Evolutionary conservation across 2,888 invertebrate species (phyloP), one percentile per base, ranked within the genome.

Genomic region (Volucella zonaria): DNA sequence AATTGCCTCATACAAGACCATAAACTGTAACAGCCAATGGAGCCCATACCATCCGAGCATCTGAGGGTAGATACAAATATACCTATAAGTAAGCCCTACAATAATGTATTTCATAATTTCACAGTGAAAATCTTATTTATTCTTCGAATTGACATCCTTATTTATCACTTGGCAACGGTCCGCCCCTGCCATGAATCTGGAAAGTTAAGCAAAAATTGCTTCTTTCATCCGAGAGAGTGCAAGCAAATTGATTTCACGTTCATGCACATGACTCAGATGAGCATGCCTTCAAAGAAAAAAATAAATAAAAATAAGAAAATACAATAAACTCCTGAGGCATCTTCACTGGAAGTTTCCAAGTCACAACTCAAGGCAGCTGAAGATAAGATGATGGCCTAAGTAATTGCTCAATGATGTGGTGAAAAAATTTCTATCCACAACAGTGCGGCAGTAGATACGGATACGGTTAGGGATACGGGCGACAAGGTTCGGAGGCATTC

Each of bases 101-200:
- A 43, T 40, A 66, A 82, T 59, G 56, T 64, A 77, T 78, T 78
- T 82, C 82, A 79, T 82, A 82, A 82, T 62, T 81, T 81, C 54
- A 31, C 51, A 67, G 59, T 51, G 66, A 75, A 79, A 75, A 68
- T 51, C 68, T 58, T 82, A 78, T 82, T 82, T 82, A 82, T 82
- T 82, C 78, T 78, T 64, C 64, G 45, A 74, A 82, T 82, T 82
- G 82, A 54, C 82, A 82, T 82, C 82, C 82, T 78, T 82, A 82
- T 82, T 82, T 82, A 82, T 82, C 79, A 68, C 78, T 68, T 82
- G 74, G 67, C 52, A 58, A 45, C 49, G 71, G 42, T 45, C 71
- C 70, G 52, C 76, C 51, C 31, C n/a, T 15, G 12, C 47, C 67
- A 45, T n/a, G 59, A 9, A 38, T 23, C 14, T 18, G 18, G 43